Conservation (phyloP, 1,140 invertebrate species). For the Bilobella aurantiaca region DNA sequence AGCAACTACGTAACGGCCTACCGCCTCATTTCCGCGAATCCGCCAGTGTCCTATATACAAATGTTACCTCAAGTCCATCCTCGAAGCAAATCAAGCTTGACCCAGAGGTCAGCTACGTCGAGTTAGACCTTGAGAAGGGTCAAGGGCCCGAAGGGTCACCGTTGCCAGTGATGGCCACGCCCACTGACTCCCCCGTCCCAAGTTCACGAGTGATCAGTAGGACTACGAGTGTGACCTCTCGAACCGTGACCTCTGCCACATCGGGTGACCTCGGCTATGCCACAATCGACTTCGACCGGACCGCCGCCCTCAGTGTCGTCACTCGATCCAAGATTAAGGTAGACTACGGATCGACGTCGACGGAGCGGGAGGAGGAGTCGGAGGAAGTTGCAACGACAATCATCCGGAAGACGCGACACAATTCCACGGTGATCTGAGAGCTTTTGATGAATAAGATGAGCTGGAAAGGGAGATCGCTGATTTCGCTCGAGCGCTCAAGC, state of each 20-base stretch:
- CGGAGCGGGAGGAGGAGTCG: constrained; percentile 32
- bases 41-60: constrained; percentile 11
- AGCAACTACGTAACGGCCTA: constrained; percentile 5
- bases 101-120: constrained; percentile 44
- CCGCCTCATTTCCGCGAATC: background rate
- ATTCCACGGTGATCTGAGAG: constrained; percentile 42
- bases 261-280: constrained; percentile 56
- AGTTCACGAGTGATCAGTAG: constrained; percentile 14
- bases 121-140: constrained; percentile 41
- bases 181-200: background rate
- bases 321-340: constrained; percentile 32
- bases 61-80: constrained; percentile 37
- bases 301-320: constrained; percentile 58
- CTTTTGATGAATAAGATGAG: no score
- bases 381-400: constrained; percentile 47
- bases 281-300: constrained; percentile 87
- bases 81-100: constrained; percentile 31
- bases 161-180: background rate
- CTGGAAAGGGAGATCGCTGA: no score
- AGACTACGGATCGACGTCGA: constrained; percentile 11
- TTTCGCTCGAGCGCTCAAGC: no score
- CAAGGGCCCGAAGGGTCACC: background rate
- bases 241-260: constrained; percentile 45
- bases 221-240: constrained; percentile 22
- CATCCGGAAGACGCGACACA: constrained; percentile 54